phyloP scores from a whole-genome alignment of 2,888 invertebrate genomes.

The Himalopsyche japonica region DNA sequence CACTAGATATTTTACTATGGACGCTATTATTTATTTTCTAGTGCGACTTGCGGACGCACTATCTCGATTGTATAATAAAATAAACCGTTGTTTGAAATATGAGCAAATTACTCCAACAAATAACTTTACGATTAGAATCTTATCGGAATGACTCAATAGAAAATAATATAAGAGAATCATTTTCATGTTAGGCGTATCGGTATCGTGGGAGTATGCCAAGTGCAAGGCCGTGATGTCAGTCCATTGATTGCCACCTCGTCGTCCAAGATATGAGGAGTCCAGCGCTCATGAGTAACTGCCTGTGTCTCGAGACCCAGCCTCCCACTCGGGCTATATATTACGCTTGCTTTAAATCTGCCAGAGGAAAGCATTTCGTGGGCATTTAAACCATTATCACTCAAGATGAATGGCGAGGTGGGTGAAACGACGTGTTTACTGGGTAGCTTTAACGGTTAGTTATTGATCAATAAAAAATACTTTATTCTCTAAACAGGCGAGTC shows the following conservation, averaged over 20 bases:
- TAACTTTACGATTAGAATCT: background rate
- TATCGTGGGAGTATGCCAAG: background rate
- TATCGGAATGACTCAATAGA: background rate
- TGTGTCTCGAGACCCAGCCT: background rate
- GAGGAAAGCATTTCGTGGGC: constrained; percentile 1
- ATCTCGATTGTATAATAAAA: no score
- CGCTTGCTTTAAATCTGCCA: background rate
- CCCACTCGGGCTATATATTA: background rate
- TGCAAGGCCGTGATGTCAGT: background rate
- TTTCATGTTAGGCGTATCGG: background rate
- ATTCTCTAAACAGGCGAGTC: background rate
- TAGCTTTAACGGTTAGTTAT: background rate
- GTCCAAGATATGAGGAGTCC: background rate
- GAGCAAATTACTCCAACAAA: no score
- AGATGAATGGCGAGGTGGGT: constrained; percentile 3
- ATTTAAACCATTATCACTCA: constrained; percentile 1
- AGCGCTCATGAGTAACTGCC: background rate
- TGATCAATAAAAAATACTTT: background rate
- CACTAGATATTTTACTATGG: no score
- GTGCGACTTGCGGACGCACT: no score
- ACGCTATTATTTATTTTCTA: no score
- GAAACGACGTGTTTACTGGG: constrained; percentile 18
- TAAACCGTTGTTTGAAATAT: no score
- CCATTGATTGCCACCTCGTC: background rate
- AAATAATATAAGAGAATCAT: background rate